Percentiles rank a stretch among this genome's conserved stretches.
Evolutionary conservation across 1,140 invertebrate species (phyloP).

Genomic region (Drosophila sproati): DNA sequence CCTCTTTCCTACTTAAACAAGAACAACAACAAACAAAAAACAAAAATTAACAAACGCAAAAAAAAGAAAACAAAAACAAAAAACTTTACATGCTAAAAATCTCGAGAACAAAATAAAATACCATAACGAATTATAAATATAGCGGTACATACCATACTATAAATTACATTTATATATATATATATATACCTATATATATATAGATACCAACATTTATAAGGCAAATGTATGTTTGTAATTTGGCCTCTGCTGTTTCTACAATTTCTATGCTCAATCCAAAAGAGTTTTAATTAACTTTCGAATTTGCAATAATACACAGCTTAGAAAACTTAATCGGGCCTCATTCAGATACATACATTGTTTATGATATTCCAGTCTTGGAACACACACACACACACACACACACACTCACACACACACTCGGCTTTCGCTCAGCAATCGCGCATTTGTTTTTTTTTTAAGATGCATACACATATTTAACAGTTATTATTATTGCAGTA

Average conservation of each 20-base stretch:
- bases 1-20: constrained; percentile 33
- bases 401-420: constrained; percentile 19
- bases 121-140: constrained; percentile 60
- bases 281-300: constrained; percentile 8
- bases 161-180: constrained; percentile 13
- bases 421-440: constrained; percentile 74
- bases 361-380: constrained; percentile 3
- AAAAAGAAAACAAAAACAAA: constrained; percentile 11
- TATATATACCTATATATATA: constrained; percentile 43
- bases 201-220: constrained; percentile 18
- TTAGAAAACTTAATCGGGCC: constrained; percentile 6
- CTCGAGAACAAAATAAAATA: constrained; percentile 69
- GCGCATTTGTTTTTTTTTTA: constrained; percentile 78
- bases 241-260: background rate
- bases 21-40: constrained; percentile 9
- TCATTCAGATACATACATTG: constrained; percentile 22
- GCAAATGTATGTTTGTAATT: background rate
- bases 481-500: constrained; percentile 70
- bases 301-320: constrained; percentile 1
- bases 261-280: constrained; percentile 1
- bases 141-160: constrained; percentile 56
- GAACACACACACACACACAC: constrained; percentile 1
- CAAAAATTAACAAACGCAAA: constrained; percentile 17
- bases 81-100: constrained; percentile 64
- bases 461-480: constrained; percentile 67